Percentiles rank a stretch among this genome's conserved stretches.
Evolutionary conservation across 1,140 invertebrate genomes (phyloP).

Genomic region (Psix sp.): DNA sequence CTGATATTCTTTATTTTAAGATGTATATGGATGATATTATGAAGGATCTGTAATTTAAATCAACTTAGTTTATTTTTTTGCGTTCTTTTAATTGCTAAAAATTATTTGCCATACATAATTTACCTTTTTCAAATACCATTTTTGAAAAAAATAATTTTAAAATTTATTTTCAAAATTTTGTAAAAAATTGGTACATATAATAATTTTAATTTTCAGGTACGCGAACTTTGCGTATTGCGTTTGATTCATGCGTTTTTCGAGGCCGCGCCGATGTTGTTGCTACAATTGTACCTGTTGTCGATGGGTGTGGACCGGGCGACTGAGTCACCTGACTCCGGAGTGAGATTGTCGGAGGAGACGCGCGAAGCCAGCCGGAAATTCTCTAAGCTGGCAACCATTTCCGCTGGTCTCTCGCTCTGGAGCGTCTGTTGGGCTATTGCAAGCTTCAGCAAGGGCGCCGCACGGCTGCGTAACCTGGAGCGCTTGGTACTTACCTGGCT

Average conservation of each 20-base stretch:
- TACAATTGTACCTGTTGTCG: conserved; percentile 88
- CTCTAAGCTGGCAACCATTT: conserved; percentile 88
- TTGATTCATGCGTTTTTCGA: conserved; percentile 92
- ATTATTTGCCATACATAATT: no score
- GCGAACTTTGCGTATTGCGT: conserved; percentile 86
- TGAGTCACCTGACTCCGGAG: conserved; percentile 34
- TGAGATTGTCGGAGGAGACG: conserved; percentile 48
- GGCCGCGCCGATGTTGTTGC: conserved; percentile 89
- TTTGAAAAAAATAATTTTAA: no score
- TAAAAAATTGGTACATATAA: no score
- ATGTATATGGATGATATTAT: no score
- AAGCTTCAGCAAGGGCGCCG: conserved; percentile 92
- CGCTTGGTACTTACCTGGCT: conserved; percentile 91
- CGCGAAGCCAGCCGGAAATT: conserved; percentile 75
- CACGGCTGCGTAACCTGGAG: conserved; percentile 85
- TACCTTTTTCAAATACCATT: no score
- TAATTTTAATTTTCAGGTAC: conserved; percentile 65
- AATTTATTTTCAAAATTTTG: no score
- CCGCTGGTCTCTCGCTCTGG: conserved; percentile 87
- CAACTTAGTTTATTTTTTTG: conserved; percentile 69
- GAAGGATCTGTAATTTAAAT: no score
- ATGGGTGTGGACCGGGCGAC: conserved; percentile 68
- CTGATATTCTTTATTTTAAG: conserved; percentile 60
- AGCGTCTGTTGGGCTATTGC: conserved; percentile 93
- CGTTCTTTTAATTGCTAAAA: no score